Conservation (phyloP, 2,113 vertebrate species). For the Cavia porcellus region DNA sequence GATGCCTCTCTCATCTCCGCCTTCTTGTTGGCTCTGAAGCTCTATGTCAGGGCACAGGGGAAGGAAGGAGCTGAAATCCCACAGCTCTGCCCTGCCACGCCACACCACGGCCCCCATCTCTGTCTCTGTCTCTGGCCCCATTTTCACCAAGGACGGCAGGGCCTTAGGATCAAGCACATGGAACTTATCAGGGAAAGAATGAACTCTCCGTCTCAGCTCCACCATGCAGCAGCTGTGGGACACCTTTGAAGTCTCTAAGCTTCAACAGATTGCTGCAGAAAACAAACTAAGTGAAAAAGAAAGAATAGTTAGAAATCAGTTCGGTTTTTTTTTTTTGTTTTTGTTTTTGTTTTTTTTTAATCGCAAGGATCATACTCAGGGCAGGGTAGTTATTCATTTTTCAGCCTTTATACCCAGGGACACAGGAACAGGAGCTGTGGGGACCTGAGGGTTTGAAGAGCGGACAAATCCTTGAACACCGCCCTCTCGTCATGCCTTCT, state of each 20-base stretch:
- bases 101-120: not conserved
- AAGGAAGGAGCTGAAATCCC: not conserved
- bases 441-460: not conserved
- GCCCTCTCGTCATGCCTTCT: not conserved
- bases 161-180: not conserved
- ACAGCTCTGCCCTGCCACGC: no score
- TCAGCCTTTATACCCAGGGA: not conserved
- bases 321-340: not conserved
- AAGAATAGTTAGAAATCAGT: not conserved
- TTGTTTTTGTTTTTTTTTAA: not conserved
- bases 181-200: not conserved
- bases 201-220: not conserved
- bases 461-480: not conserved
- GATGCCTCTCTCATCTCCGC: not conserved
- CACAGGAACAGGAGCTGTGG: not conserved
- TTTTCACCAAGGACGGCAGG: not conserved
- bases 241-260: not conserved
- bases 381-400: not conserved
- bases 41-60: not conserved
- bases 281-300: not conserved
- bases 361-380: not conserved
- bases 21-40: slow-evolving; percentile 33
- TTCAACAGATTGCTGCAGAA: slow-evolving; percentile 5
- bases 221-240: not conserved
- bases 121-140: not conserved